Evolutionary conservation across 2,888 invertebrate species (phyloP).

Genomic region (Esperia sulphurella): DNA sequence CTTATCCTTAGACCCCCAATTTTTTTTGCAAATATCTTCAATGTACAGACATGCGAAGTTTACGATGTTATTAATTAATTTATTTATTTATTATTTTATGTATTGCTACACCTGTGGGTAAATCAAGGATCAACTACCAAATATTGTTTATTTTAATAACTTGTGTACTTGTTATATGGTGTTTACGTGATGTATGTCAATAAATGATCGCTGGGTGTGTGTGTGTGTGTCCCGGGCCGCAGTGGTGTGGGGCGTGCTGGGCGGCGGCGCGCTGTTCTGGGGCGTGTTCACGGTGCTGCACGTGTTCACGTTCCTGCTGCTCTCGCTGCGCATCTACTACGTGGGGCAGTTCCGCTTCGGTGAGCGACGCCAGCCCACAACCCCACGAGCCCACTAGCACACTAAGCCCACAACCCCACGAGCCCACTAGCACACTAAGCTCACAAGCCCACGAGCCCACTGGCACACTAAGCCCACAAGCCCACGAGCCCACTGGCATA

Average conservation of each 20-base stretch:
- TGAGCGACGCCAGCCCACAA: constrained; percentile 29
- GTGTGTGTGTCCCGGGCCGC: constrained; percentile 23
- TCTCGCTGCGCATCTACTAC: constrained; percentile 88
- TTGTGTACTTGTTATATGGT: no score
- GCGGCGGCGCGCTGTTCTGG: constrained; percentile 85
- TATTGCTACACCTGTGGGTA: no score
- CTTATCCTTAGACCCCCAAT: no score
- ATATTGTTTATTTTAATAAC: no score
- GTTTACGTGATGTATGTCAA: no score
- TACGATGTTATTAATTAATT: no score
- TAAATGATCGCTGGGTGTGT: no score
- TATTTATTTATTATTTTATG: no score
- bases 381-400: neutral
- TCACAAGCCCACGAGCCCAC: neutral
- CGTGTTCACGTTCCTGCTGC: constrained; percentile 82
- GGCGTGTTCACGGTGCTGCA: constrained; percentile 86
- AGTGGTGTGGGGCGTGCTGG: constrained; percentile 85
- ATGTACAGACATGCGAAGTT: no score
- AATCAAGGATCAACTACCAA: no score
- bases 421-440: no score
- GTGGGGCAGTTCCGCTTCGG: constrained; percentile 87
- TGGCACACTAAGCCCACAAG: neutral
- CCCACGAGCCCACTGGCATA: neutral
- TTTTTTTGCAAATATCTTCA: no score
- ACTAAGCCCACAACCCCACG: neutral